Percentiles rank a stretch among this genome's conserved stretches.
Conservation (phyloP, 2,888 invertebrate genomes). For the Eupithecia pulchellata region DNA sequence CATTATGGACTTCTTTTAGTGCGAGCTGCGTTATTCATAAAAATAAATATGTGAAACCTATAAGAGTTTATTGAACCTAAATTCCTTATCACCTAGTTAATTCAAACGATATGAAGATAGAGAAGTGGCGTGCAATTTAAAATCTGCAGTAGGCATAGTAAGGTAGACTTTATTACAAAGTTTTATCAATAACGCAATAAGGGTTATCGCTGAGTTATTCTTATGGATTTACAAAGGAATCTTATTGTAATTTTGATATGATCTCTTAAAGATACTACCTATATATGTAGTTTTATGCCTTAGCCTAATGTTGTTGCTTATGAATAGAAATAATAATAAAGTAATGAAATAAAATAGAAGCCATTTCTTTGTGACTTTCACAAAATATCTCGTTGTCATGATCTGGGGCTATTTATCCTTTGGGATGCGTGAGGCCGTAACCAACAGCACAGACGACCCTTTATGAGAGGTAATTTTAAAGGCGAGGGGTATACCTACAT, state of each 20-base stretch:
- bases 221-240: not conserved
- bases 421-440: no score
- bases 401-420: no score
- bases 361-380: no score
- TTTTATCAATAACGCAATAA: not conserved
- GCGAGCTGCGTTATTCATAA: constrained; percentile 11
- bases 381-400: no score
- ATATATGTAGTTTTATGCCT: not conserved
- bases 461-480: no score
- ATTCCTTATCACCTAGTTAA: not conserved
- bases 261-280: not conserved
- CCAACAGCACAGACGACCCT: no score
- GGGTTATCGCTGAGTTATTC: constrained; percentile 7
- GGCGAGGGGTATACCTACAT: no score
- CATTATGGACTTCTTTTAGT: constrained; percentile 44
- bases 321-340: no score
- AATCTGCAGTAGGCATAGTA: not conserved
- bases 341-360: no score
- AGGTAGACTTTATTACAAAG: not conserved
- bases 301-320: not conserved
- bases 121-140: no score
- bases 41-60: not conserved
- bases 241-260: not conserved
- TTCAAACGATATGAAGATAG: not conserved
- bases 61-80: not conserved